Base-by-base conservation (phyloP, 2,113 vertebrate species). In the Stomatorhinus ivindoensis region DNA sequence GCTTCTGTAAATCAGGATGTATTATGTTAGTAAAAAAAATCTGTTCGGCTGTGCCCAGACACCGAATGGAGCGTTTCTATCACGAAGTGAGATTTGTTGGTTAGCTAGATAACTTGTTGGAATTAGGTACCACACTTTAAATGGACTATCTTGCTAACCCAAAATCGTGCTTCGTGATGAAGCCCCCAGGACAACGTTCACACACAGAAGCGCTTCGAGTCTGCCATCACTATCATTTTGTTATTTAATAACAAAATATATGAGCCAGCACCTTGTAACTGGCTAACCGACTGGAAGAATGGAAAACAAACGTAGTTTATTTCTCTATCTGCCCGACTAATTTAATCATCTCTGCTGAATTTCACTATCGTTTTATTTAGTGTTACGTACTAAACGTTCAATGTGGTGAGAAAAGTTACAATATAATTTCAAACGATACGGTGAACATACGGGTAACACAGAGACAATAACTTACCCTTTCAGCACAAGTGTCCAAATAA, bases 401-500 rank as follows among this genome's bases (percentile, higher is more conserved):
- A 24, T n/a, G 24, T 3, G 2, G 58, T 61, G 24, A 9, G 6
- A 10, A n/a, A n/a, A 61, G 58, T 61, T 61, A 3, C 24, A 61
- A 61, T 61, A n/a, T n/a, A 89, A 19, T 80, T 80, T 80, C 44
- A 44, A 35, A 55, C 21, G 19, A 58, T 58, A 58, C 11, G n/a
- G 1, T 69, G n/a, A 69, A 69, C 31, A 69, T 69, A 69, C n/a
- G 3, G 61, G 3, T 69, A 69, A 31, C 61, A 13, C 21, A 69
- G 61, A 65, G 9, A 65, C 24, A 65, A 69, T 69, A 31, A 84
- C 82, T 97, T 93, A 99, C 98, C 95, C 55, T 91, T 85, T 90
- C 87, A 58, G 91, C 92, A 88, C 96, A 94, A 21, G 93, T 90
- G 19, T 69, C 85, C 48, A 95, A 17, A 91, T 93, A 92, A 31